Conservation (phyloP, 2,797 vertebrate genomes). For the Anguilla anguilla region DNA sequence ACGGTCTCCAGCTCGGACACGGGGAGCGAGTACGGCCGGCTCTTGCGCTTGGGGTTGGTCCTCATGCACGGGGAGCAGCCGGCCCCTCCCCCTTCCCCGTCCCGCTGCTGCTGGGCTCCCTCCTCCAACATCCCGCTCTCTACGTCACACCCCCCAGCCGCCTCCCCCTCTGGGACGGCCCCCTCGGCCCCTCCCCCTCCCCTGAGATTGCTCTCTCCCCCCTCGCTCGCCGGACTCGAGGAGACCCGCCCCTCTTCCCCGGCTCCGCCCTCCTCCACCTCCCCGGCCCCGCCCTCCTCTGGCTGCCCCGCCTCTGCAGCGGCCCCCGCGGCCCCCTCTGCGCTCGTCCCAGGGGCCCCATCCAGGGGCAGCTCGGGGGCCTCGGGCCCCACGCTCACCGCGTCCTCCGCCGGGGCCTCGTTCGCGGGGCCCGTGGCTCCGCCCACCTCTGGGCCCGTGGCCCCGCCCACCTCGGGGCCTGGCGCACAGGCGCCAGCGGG, state of each 20-base stretch:
- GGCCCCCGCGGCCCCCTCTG: conserved; percentile 27
- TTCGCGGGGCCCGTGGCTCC: conserved; percentile 50
- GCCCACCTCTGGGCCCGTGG: conserved; percentile 59
- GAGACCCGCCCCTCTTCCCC: not conserved
- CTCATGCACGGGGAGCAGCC: conserved; percentile 63
- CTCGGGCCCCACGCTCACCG: conserved; percentile 62
- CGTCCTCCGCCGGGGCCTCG: conserved; percentile 61
- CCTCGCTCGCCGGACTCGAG: not conserved
- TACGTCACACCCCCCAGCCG: conserved; percentile 36
- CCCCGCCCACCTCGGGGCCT: conserved; percentile 57
- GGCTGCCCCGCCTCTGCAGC: not conserved
- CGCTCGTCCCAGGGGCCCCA: not conserved
- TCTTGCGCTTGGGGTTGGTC: conserved; percentile 70
- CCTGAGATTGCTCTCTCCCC: conserved; percentile 45
- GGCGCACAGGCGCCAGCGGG: conserved; percentile 62
- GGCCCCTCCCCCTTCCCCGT: conserved; percentile 30
- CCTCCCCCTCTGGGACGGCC: conserved; percentile 49
- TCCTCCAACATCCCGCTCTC: not conserved
- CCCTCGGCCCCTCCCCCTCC: conserved; percentile 51
- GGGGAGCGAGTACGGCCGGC: conserved; percentile 79
- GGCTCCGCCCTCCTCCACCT: not conserved
- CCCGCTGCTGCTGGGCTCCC: conserved; percentile 32
- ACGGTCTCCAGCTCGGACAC: conserved; percentile 85
- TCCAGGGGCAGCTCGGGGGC: conserved; percentile 68
- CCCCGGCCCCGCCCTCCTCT: conserved; percentile 3